A percentile compares a stretch with the other conserved stretches of the same genome.
Conservation (phyloP, 2,113 vertebrate species). For the Triplophysa rosa region DNA sequence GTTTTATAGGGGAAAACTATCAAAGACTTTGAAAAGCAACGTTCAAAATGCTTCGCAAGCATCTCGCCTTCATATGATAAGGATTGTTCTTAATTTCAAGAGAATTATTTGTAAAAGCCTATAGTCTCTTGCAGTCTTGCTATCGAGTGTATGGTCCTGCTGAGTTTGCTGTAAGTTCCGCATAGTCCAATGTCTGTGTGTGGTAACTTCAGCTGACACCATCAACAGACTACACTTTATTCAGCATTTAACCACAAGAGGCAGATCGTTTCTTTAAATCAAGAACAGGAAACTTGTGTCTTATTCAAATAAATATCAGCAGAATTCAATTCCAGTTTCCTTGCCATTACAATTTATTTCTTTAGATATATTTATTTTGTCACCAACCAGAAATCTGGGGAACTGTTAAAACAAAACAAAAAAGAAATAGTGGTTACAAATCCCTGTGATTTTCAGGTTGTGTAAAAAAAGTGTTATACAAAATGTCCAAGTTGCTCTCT, state of each 20-base stretch:
- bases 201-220: conserved; percentile 79
- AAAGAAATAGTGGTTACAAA: no score
- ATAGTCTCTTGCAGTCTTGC: conserved; percentile 69
- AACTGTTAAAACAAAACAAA: no score
- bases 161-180: conserved; percentile 79
- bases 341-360: not conserved
- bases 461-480: no score
- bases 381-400: not conserved
- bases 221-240: conserved; percentile 76
- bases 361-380: not conserved
- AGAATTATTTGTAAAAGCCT: conserved; percentile 56
- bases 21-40: not conserved
- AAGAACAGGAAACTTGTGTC: conserved; percentile 84
- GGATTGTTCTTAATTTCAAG: conserved; percentile 48
- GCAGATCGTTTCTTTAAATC: conserved; percentile 84
- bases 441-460: no score
- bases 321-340: conserved; percentile 57
- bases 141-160: conserved; percentile 66
- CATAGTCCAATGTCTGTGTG: conserved; percentile 78
- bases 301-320: conserved; percentile 93
- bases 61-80: not conserved
- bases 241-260: conserved; percentile 76
- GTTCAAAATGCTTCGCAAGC: conserved; percentile 20
- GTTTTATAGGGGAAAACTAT: not conserved
- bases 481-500: no score